Percentiles rank a stretch among this genome's conserved stretches.
Conservation (phyloP, 2,113 vertebrate species). For the Anhinga anhinga region DNA sequence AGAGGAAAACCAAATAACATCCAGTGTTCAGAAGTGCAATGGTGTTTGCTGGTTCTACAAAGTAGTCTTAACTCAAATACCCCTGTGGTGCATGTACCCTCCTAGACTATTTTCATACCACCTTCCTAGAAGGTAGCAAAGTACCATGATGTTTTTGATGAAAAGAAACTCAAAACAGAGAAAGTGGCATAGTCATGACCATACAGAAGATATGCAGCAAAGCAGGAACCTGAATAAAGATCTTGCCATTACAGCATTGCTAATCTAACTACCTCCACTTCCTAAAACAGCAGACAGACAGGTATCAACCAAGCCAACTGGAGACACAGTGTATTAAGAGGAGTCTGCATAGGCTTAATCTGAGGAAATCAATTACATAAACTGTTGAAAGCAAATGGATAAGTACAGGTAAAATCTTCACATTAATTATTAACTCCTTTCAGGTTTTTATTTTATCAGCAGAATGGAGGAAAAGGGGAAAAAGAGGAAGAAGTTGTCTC, state of each 20-base stretch:
- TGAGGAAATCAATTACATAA: constrained; percentile 10
- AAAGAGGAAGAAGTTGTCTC: not conserved
- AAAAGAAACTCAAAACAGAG: not conserved
- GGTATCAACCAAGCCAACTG: not conserved
- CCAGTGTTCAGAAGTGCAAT: not conserved
- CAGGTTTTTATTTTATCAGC: not conserved
- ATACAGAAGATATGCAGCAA: not conserved
- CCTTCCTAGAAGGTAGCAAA: not conserved
- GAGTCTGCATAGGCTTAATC: not conserved
- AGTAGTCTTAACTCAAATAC: not conserved
- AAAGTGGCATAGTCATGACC: accelerated
- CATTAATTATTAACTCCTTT: constrained; percentile 13
- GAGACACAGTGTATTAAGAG: not conserved
- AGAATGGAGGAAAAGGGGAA: not conserved
- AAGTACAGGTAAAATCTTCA: not conserved
- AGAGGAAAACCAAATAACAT: not conserved
- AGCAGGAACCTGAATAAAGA: not conserved
- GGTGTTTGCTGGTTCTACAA: not conserved
- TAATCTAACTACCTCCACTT: not conserved
- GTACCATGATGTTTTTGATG: not conserved
- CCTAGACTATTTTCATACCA: not conserved
- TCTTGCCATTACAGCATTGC: too few relatives aligned
- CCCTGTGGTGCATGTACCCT: not conserved
- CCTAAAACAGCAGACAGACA: not conserved
- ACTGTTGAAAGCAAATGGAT: not conserved